Conservation (phyloP, 2,113 vertebrate species). For the Ictalurus punctatus region DNA sequence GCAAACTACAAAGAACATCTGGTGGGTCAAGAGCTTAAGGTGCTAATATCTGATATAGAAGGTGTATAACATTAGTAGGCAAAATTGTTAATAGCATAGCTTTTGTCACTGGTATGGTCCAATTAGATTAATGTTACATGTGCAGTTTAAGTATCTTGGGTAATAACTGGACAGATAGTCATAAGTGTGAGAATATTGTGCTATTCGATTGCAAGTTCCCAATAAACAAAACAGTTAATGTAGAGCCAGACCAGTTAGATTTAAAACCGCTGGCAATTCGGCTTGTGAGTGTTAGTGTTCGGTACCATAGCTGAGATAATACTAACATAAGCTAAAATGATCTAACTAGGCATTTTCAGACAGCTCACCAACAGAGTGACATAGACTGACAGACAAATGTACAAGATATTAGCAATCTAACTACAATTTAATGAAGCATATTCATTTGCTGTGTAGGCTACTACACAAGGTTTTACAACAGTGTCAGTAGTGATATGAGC, state of each 20-base stretch:
- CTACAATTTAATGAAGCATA: background rate
- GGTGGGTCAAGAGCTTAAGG: background rate
- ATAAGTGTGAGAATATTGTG: background rate
- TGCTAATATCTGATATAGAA: background rate
- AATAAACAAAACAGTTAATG: background rate
- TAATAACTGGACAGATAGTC: background rate
- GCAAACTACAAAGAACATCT: background rate
- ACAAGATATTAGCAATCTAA: background rate
- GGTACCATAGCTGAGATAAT: background rate
- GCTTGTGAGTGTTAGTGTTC: background rate
- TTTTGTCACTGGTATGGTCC: background rate
- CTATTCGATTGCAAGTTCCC: background rate
- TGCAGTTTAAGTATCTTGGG: background rate
- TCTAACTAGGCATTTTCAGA: background rate
- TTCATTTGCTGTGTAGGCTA: no score
- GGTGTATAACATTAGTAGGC: background rate
- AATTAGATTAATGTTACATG: background rate
- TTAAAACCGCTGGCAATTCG: background rate
- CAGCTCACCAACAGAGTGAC: background rate
- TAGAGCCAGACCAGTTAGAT: background rate
- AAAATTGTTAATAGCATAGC: background rate
- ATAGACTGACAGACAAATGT: no score
- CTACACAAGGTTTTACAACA: no score
- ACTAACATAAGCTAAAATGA: background rate
- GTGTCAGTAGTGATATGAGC: no score